Percentiles rank a stretch among this genome's conserved stretches.
Evolutionary conservation across 2,888 invertebrate genomes (phyloP).

Genomic region (Lysandra bellargus): DNA sequence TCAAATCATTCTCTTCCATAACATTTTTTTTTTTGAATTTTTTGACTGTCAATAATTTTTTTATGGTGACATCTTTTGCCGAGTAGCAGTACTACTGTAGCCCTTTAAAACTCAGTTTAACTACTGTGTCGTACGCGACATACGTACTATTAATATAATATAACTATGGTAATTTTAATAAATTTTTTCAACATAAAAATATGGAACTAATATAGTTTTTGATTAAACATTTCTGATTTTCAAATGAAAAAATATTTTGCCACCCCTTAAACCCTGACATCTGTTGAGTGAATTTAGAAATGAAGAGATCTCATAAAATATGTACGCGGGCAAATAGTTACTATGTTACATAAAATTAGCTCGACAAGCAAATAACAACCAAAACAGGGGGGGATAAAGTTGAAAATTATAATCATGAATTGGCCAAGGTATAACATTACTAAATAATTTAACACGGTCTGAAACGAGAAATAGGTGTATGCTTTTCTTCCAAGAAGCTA

Average conservation of each 20-base stretch:
- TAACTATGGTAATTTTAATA: background rate
- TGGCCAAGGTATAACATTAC: constrained; percentile 55
- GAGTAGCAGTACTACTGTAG: constrained; percentile 39
- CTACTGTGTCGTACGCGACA: no score
- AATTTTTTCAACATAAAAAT: background rate
- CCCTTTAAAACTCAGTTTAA: background rate
- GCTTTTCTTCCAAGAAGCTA: constrained; percentile 41
- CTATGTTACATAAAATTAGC: constrained; percentile 55
- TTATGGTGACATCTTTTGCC: constrained; percentile 39
- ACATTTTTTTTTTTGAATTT: no score
- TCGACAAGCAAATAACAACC: constrained; percentile 47
- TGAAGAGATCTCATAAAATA: constrained; percentile 54
- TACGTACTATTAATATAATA: background rate
- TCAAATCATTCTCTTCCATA: no score
- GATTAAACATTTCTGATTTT: background rate
- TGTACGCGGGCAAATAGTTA: constrained; percentile 65
- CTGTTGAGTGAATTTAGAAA: constrained; percentile 39
- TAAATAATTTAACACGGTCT: constrained; percentile 63
- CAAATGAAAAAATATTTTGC: background rate
- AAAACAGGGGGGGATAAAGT: constrained; percentile 45
- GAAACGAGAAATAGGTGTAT: constrained; percentile 60
- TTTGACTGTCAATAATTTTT: background rate
- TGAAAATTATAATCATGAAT: constrained; percentile 44
- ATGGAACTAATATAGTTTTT: background rate
- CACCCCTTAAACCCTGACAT: constrained; percentile 37